Evolutionary conservation across 2,113 vertebrate genomes (phyloP).

Genomic region (Micronycteris hirsuta): DNA sequence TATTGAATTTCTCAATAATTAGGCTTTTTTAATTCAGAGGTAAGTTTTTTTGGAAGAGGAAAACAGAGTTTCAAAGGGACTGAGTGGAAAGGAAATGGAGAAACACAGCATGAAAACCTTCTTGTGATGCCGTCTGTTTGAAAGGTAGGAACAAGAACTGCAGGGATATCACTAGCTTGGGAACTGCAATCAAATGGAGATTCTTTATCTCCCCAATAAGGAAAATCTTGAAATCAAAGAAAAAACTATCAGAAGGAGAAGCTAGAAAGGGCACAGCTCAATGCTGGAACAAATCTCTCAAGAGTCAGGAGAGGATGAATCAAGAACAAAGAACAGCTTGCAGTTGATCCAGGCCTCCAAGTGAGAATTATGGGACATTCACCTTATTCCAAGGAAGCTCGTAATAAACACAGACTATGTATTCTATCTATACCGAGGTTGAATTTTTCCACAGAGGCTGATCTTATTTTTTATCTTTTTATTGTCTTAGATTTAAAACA

Average conservation of each 20-base stretch:
- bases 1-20: not conserved
- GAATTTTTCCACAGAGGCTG: not conserved
- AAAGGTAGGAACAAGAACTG: not conserved
- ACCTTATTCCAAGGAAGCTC: not conserved
- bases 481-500: not conserved
- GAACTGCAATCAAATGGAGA: not conserved
- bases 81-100: not conserved
- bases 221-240: not conserved
- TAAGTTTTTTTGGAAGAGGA: not conserved
- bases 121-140: not conserved
- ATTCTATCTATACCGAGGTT: not conserved
- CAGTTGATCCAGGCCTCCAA: not conserved
- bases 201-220: not conserved
- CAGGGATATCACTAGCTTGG: not conserved
- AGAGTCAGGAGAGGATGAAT: not conserved
- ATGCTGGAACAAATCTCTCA: not conserved
- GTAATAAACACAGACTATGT: not conserved
- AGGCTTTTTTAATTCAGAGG: not conserved
- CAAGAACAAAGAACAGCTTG: not conserved
- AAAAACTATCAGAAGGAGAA: not conserved
- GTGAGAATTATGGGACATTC: not conserved
- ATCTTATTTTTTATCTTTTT: not conserved
- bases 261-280: not conserved
- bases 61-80: slow-evolving; percentile 9
- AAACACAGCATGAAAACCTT: not conserved